A percentile compares a stretch with the other conserved stretches of the same genome.
Conservation (phyloP, 2,113 vertebrate genomes). For the Elachura formosa region DNA sequence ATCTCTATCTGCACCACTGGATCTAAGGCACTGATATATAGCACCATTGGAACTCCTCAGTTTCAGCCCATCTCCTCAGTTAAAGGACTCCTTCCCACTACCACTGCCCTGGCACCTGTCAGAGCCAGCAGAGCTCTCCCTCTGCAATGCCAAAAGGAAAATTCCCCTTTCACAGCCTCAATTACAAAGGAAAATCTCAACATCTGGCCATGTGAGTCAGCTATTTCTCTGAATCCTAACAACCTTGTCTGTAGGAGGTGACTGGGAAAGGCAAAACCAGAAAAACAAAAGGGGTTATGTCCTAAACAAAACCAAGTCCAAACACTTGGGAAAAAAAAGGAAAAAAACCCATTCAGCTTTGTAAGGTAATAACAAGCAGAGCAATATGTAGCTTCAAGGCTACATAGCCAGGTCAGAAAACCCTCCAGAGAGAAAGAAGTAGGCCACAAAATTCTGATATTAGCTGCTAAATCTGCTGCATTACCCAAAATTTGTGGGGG, state of each 20-base stretch:
- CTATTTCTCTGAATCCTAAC: background rate
- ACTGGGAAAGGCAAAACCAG: background rate
- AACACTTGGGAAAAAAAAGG: background rate
- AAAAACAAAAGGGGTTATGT: background rate
- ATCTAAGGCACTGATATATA: background rate
- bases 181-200: background rate
- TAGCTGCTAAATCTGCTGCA: background rate
- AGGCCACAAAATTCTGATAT: background rate
- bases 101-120: background rate
- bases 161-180: background rate
- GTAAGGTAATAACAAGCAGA: background rate
- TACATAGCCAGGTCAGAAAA: background rate
- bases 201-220: background rate
- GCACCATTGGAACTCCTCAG: background rate
- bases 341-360: background rate
- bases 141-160: conserved; percentile 12
- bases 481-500: background rate
- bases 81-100: background rate
- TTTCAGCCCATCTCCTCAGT: background rate
- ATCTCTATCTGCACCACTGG: background rate
- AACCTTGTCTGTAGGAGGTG: background rate
- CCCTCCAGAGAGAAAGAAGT: background rate
- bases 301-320: background rate
- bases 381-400: background rate
- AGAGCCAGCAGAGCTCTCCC: background rate